phyloP scores from a whole-genome alignment of 2,113 vertebrate species.

The Myxocyprinus asiaticus region DNA sequence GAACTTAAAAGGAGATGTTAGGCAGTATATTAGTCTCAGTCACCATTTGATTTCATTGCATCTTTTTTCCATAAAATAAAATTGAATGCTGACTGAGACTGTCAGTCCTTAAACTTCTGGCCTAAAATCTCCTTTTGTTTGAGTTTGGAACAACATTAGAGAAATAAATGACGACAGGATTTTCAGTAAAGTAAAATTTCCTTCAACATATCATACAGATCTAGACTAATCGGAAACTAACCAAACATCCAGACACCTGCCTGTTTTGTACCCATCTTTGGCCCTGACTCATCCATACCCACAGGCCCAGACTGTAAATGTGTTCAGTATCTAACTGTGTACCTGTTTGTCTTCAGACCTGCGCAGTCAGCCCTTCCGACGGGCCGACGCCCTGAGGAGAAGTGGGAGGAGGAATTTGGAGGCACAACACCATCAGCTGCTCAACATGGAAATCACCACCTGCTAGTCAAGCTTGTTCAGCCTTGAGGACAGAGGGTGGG shows the following conservation, averaged over 20 bases:
- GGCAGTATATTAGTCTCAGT: too few relatives aligned
- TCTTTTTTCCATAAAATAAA: too few relatives aligned
- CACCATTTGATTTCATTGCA: too few relatives aligned
- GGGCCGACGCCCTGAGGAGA: slow-evolving; percentile 60
- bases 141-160: too few relatives aligned
- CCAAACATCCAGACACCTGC: neutral
- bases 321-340: slow-evolving; percentile 54
- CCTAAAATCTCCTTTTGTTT: too few relatives aligned
- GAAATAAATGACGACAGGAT: too few relatives aligned
- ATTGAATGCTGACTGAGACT: too few relatives aligned
- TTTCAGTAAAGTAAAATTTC: too few relatives aligned
- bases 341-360: slow-evolving; percentile 88
- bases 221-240: slow-evolving; percentile 1
- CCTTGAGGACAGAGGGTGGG: slow-evolving; percentile 1
- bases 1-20: too few relatives aligned
- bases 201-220: neutral
- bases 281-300: neutral
- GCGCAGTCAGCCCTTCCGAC: slow-evolving; percentile 68
- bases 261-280: slow-evolving; percentile 3
- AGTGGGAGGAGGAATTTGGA: slow-evolving; percentile 53
- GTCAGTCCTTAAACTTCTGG: too few relatives aligned
- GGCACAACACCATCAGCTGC: slow-evolving; percentile 43
- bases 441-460: slow-evolving; percentile 42
- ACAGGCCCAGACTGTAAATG: neutral
- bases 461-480: slow-evolving; percentile 32